phyloP scores from a whole-genome alignment of 2,113 vertebrate genomes.

The Tragelaphus scriptus region DNA sequence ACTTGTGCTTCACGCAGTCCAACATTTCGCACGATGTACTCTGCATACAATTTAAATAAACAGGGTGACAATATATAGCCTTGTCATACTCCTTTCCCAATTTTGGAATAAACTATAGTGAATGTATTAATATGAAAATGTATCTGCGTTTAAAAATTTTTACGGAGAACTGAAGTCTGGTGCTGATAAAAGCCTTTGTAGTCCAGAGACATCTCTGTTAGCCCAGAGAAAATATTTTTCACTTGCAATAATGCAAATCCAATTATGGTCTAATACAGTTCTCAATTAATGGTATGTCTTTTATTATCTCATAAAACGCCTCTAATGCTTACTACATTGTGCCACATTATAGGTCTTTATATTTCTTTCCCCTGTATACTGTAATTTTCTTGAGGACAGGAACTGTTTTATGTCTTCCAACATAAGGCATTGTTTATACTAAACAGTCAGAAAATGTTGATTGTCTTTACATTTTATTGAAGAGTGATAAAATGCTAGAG shows the following conservation, averaged over 20 bases:
- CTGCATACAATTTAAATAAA: background rate
- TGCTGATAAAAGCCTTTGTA: background rate
- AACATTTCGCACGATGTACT: background rate
- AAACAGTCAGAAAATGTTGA: background rate
- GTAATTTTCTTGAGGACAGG: background rate
- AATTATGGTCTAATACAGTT: background rate
- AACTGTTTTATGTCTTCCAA: background rate
- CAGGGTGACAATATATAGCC: background rate
- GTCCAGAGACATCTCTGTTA: background rate
- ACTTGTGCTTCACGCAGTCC: background rate
- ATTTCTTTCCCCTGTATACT: background rate
- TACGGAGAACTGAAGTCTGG: background rate
- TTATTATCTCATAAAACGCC: background rate
- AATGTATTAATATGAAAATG: background rate
- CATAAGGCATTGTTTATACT: background rate
- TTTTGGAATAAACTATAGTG: background rate
- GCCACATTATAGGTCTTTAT: background rate
- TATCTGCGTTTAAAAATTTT: background rate
- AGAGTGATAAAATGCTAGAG: background rate
- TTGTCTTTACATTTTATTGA: background rate
- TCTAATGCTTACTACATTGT: background rate
- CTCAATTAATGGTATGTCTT: background rate
- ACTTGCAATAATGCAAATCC: background rate
- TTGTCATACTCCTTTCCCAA: background rate
- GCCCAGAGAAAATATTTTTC: conserved; percentile 7